Base-by-base conservation (phyloP, 2,888 invertebrate genomes). In the Eristalinus sepulchralis region DNA sequence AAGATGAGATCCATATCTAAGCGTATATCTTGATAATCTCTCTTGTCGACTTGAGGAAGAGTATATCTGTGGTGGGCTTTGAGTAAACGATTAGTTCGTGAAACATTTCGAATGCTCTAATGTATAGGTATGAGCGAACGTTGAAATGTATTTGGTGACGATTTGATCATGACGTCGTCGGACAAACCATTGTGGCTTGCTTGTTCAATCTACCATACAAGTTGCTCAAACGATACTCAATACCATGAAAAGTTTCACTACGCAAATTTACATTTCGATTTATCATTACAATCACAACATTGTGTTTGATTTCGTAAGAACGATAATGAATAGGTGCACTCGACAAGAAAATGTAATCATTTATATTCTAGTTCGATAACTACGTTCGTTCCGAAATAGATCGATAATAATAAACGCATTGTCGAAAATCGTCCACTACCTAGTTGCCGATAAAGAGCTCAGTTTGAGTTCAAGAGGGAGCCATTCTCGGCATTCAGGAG, bases 1-100 rank as follows among this genome's bases (percentile, higher is more conserved):
- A 80, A 85, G 77, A 85, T 82, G 82, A 82, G 82, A 85, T 85
- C 60, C 73, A 72, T 85, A 85, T 85, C 85, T 77, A 36, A 36
- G 53, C 59, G 68, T 73, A 85, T 82, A 80, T 71, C 39, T 20
- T 76, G 84, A 84, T 84, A 76, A 85, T 85, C 85, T 85, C 31
- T 47, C 62, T 70, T 9, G 53, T 10, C 11, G 70, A 62, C 62
- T 57, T 71, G 39, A 27, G 59, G 47, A 64, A 68, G 63, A 70
- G 64, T 39, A 47, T 68, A 68, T 59, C 36, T 57, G 64, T 78
- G 17, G 31, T 24, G 47, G 71, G 72, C 59, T 71, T 79, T 71
- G 72, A 59, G 39, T 64, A 53, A 81, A 68, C 59, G 63, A 72
- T 77, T 85, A 71, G 39, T 63, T 55, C 66, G 64, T 81, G 81